These are phyloP conservation scores for Gila orcuttii DNA, from an alignment of 2,113 vertebrate genomes.

Conservation along the genomic window DNA sequence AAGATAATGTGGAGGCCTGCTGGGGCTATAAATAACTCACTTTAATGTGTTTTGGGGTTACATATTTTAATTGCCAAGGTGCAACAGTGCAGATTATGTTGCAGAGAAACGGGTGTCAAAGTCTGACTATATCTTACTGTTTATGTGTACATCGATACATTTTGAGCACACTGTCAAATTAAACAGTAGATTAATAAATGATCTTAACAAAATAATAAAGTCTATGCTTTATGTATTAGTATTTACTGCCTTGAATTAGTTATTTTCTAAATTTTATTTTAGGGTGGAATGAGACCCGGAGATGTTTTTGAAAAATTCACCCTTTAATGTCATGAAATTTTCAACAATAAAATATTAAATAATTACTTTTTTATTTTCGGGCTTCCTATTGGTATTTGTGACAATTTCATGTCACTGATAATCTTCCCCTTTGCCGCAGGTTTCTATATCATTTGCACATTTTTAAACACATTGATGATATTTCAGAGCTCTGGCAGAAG, in stretches of 20 bases:
- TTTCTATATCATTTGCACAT: not conserved
- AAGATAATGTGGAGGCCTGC: constrained; percentile 10
- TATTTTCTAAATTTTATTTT: not conserved
- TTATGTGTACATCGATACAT: not conserved
- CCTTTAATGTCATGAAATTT: not conserved
- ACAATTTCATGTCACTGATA: not conserved
- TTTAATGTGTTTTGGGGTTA: not conserved
- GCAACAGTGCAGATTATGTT: not conserved
- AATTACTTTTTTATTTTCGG: not conserved
- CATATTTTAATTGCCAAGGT: not conserved
- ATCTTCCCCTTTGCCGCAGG: not conserved
- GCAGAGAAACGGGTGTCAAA: not conserved
- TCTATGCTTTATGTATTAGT: not conserved
- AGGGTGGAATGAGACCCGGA: not conserved
- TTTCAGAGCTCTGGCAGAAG: not conserved
- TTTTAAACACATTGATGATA: not conserved
- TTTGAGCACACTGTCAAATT: not conserved
- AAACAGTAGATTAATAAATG: not conserved
- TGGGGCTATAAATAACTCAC: constrained; percentile 20
- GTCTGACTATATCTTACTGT: not conserved
- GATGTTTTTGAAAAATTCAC: not conserved
- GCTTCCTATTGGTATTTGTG: not conserved
- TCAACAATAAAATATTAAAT: not conserved
- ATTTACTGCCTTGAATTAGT: not conserved
- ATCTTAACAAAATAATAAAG: not conserved